These are phyloP conservation scores for Sminthurides aquaticus DNA, from an alignment of 2,888 invertebrate species.

Conservation along the genomic window DNA sequence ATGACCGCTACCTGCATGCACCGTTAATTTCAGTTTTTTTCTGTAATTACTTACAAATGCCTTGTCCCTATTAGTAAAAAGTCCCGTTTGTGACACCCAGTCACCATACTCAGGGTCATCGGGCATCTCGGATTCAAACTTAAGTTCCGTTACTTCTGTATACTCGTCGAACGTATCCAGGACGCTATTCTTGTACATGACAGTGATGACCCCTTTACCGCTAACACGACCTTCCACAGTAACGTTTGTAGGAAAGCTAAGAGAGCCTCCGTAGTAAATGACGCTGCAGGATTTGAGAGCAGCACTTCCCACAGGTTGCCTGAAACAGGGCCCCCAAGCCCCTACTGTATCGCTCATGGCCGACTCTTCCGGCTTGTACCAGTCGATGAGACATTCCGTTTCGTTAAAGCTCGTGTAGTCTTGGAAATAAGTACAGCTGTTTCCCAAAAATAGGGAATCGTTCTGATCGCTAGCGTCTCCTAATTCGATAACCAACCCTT, in stretches of 20 bases:
- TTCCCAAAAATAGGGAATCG: neutral
- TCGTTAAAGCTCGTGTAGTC: neutral
- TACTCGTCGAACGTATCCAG: neutral
- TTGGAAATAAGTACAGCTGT: neutral
- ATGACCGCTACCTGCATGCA: no score
- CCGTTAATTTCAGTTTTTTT: neutral
- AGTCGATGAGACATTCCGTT: neutral
- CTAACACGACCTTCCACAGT: neutral
- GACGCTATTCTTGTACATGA: neutral
- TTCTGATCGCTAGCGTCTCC: neutral
- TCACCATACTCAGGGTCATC: neutral
- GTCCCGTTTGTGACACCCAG: neutral
- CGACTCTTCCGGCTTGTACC: neutral
- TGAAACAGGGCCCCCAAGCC: conserved; percentile 4
- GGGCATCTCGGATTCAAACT: neutral
- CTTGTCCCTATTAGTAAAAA: neutral
- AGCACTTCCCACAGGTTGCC: neutral
- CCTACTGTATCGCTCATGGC: neutral
- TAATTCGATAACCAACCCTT: neutral
- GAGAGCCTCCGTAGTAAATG: neutral
- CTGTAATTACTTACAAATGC: neutral
- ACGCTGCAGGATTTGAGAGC: neutral
- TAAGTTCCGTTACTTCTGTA: neutral
- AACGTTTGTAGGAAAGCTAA: neutral
- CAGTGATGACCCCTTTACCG: neutral